Base-by-base conservation (phyloP, 2,888 invertebrate species). In the Drosophila percnosoma region DNA sequence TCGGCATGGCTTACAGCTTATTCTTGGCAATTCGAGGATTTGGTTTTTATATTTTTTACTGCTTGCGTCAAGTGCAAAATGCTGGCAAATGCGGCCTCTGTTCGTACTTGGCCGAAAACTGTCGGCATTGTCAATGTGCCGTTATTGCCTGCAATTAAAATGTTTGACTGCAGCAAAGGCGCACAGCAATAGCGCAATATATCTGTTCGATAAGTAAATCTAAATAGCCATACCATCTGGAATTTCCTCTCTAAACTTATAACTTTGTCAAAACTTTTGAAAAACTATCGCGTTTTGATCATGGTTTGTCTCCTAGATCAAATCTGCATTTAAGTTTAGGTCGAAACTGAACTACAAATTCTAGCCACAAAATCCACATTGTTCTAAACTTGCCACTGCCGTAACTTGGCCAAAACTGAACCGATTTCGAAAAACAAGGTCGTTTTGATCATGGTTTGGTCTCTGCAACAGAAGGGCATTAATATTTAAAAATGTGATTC, bases 91-190 rank as follows among this genome's bases (percentile, higher is more conserved):
- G 60, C 55, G 58, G 54, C 57, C 29, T 55, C 33, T 34, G 34
- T 18, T 54, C 24, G 18, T 36, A 36, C 38, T 53, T 48, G 48
- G 63, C 40, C 63, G 24, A 34, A 38, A 54, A 48, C 54, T 54
- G 58, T 60, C 51, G 67, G 61, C 68, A 68, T 62, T 65, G 69
- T 61, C 60, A 65, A 65, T 52, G 38, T 66, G 61, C 60, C 60
- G 63, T 77, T 79, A 62, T 52, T 70, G 53, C 38, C 53, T 21
- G 69, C 75, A 74, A 77, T 77, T 69, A 70, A 70, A 70, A 57
- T 78, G 34, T 40, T 51, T 63, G 29, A 27, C 1, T 34, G 51
- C 59, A 13, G 51, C 51, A 57, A 33, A 38, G 21, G 21, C 5
- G 48, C 40, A 64, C 38, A 40, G 31, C 36, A 52, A 27, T 55